Evolutionary conservation across 2,113 vertebrate genomes (phyloP).

Genomic region (Ancistrus triradiatus): DNA sequence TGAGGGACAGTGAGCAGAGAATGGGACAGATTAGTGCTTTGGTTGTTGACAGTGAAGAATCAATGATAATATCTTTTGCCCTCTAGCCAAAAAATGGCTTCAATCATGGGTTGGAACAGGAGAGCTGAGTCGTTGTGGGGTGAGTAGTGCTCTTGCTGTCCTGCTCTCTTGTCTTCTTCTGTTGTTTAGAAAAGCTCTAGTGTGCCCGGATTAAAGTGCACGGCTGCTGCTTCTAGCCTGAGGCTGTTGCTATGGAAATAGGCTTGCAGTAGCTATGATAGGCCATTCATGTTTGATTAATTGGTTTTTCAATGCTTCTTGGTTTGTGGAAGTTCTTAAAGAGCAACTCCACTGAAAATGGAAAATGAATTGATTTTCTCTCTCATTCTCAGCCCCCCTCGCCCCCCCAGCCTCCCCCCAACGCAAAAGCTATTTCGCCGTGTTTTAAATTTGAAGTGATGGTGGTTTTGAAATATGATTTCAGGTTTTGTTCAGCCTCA

Average conservation of each 20-base stretch:
- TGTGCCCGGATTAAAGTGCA: conserved; percentile 65
- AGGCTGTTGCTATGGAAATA: conserved; percentile 77
- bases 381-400: conserved; percentile 36
- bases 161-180: conserved; percentile 46
- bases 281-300: conserved; percentile 80
- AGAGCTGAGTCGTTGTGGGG: conserved; percentile 35
- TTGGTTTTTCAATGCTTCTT: conserved; percentile 75
- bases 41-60: conserved; percentile 27
- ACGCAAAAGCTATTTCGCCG: conserved; percentile 53
- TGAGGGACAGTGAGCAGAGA: not conserved
- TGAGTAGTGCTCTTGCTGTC: conserved; percentile 22
- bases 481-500: conserved; percentile 56
- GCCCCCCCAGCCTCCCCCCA: not conserved
- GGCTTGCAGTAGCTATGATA: conserved; percentile 70
- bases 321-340: conserved; percentile 72
- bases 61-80: conserved; percentile 31
- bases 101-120: conserved; percentile 12
- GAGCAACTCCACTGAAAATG: conserved; percentile 71
- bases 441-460: conserved; percentile 63
- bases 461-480: conserved; percentile 68
- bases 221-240: conserved; percentile 65
- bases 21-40: conserved; percentile 25
- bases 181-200: conserved; percentile 68
- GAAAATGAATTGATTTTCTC: conserved; percentile 72
- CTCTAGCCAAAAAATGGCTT: not conserved